These are phyloP conservation scores for Drosophila ogumai DNA, from an alignment of 1,140 invertebrate genomes.

Conservation along the genomic window DNA sequence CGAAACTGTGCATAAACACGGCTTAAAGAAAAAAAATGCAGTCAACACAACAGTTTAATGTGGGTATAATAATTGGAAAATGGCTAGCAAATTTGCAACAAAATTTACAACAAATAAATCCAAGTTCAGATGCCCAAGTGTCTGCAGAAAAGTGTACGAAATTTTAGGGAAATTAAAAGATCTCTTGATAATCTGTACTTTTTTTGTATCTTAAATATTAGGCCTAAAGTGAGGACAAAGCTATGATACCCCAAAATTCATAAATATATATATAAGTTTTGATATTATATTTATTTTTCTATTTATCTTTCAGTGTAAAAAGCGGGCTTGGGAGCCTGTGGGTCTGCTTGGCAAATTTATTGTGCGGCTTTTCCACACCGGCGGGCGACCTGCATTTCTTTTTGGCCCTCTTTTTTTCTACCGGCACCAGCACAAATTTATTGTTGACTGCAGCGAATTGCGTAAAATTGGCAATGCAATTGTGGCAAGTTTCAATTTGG, in stretches of 20 bases:
- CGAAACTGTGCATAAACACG: constrained; percentile 63
- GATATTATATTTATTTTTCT: too few species aligned
- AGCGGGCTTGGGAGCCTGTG: constrained; percentile 39
- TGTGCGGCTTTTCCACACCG: constrained; percentile 47
- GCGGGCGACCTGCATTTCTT: constrained; percentile 73
- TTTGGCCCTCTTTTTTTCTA: constrained; percentile 42
- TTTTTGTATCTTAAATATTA: background rate
- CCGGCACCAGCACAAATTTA: constrained; percentile 71
- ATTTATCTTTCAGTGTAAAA: constrained; percentile 24
- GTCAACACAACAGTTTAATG: background rate
- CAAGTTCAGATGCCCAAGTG: background rate
- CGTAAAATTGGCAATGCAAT: constrained; percentile 76
- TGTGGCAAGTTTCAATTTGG: constrained; percentile 79
- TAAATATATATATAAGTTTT: too few species aligned
- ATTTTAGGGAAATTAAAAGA: background rate
- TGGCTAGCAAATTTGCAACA: background rate
- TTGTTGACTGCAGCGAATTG: constrained; percentile 81
- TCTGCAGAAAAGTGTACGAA: too few species aligned
- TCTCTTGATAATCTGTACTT: too few species aligned
- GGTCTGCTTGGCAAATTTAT: constrained; percentile 69
- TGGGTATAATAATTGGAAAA: background rate
- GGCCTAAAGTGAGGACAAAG: too few species aligned
- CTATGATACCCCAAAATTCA: too few species aligned
- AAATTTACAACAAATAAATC: background rate
- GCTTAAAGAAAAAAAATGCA: constrained; percentile 2